Evolutionary conservation across 2,888 invertebrate genomes (phyloP).

Genomic region (Hermodice carunculata): DNA sequence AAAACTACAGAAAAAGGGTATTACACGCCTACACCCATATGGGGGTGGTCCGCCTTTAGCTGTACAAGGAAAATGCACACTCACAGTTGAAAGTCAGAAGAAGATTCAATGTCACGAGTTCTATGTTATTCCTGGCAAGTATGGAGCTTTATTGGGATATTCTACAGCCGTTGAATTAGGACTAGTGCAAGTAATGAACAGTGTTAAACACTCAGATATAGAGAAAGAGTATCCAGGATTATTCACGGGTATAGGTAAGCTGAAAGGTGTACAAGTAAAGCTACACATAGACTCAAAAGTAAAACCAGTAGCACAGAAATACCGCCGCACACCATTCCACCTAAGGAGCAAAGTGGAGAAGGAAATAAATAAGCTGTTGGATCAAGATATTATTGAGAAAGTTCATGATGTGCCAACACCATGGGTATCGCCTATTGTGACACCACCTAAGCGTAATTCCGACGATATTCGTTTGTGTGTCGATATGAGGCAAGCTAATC

Average conservation of each 20-base stretch:
- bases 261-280: slow-evolving; percentile 5
- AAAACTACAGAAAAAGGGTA: too few species aligned
- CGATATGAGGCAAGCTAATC: slow-evolving; percentile 46
- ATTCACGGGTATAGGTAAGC: slow-evolving; percentile 11
- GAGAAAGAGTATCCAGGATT: too few species aligned
- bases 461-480: slow-evolving; percentile 23
- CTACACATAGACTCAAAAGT: slow-evolving; percentile 4
- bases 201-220: too few species aligned
- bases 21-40: too few species aligned
- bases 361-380: background rate
- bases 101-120: too few species aligned
- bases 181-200: too few species aligned
- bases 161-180: too few species aligned
- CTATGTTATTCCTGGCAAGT: too few species aligned
- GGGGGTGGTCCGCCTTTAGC: too few species aligned
- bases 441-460: slow-evolving; percentile 1
- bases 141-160: too few species aligned
- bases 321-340: background rate
- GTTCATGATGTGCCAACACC: slow-evolving; percentile 3
- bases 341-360: slow-evolving; percentile 1
- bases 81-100: too few species aligned
- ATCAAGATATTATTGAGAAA: background rate
- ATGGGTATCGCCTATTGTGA: slow-evolving; percentile 9
- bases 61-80: too few species aligned
- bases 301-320: background rate